Conservation (phyloP, 2,113 vertebrate species). For the Macquaria ambigua region DNA sequence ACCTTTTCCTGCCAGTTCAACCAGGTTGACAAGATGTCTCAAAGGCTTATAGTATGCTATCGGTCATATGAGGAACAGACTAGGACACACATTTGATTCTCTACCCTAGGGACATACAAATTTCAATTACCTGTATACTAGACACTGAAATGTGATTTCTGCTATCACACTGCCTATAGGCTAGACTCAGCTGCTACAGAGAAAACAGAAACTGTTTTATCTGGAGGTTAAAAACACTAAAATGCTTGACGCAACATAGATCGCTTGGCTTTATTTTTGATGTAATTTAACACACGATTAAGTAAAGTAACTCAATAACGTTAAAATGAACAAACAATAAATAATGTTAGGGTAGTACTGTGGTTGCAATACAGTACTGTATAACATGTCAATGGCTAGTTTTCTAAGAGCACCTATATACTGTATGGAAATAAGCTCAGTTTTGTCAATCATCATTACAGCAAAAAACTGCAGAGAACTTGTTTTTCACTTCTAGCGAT, state of each 20-base stretch:
- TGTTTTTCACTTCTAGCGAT: background rate
- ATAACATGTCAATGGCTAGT: background rate
- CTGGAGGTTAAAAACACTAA: conserved; percentile 15
- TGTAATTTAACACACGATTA: background rate
- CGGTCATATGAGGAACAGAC: conserved; percentile 51
- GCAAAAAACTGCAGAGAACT: background rate
- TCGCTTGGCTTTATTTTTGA: background rate
- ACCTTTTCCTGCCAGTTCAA: conserved; percentile 58
- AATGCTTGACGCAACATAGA: background rate
- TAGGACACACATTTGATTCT: conserved; percentile 42
- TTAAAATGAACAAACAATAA: background rate
- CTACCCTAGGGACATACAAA: conserved; percentile 54
- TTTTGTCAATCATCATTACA: background rate
- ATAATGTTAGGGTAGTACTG: background rate
- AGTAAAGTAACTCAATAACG: background rate
- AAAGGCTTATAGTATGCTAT: conserved; percentile 56
- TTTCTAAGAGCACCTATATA: background rate
- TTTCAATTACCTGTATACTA: conserved; percentile 70
- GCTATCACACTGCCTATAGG: conserved; percentile 55
- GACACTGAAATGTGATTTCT: conserved; percentile 70
- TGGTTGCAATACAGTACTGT: background rate
- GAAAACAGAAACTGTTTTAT: conserved; percentile 25
- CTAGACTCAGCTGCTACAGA: conserved; percentile 33
- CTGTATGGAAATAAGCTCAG: background rate
- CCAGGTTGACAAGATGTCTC: conserved; percentile 51